Evolutionary conservation across 2,888 invertebrate species (phyloP), one percentile per base, ranked within the genome.

Genomic region (Strigamia transsilvanica): DNA sequence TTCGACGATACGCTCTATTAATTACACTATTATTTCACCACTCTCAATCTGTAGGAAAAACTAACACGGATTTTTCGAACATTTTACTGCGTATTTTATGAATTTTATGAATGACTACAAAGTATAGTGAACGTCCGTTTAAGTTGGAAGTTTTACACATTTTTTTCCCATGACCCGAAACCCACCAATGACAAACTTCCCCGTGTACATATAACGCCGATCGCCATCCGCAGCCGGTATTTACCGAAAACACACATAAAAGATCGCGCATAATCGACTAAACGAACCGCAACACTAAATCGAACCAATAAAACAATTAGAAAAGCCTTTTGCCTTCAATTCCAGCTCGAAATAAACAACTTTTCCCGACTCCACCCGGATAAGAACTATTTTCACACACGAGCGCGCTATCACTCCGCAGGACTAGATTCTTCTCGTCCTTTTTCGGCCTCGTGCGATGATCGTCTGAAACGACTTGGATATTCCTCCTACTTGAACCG

Each of bases 391-490:
- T 61, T 61, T 61, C 12, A 18, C 61, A n/a, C n/a, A 18, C 61
- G 21, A 23, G 21, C 61, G 23, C 61, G 23, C 18, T 9, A 61
- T 61, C 23, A 18, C 18, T 61, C 18, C 61, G 61, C 61, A 10
- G 21, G 61, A 21, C 61, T 61, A 18, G 61, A 23, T 23, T 23
- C 61, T 61, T 23, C 61, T 61, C 23, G 23, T 61, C 23, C 61
- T 61, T 61, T 27, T 61, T 61, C 61, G 18, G 61, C 61, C 61
- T 61, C 21, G 23, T 61, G 61, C 61, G 61, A 61, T 61, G 61
- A 61, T 61, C 61, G 61, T 61, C 10, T 61, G 61, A 61, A 61
- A 61, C 61, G 61, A 61, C 21, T 61, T 7, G 61, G 61, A 61
- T 61, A 23, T 61, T 61, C 23, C 61, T 23, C 23, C 61, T 23